phyloP scores from a whole-genome alignment of 2,888 invertebrate species.

The Catonia carolina region DNA sequence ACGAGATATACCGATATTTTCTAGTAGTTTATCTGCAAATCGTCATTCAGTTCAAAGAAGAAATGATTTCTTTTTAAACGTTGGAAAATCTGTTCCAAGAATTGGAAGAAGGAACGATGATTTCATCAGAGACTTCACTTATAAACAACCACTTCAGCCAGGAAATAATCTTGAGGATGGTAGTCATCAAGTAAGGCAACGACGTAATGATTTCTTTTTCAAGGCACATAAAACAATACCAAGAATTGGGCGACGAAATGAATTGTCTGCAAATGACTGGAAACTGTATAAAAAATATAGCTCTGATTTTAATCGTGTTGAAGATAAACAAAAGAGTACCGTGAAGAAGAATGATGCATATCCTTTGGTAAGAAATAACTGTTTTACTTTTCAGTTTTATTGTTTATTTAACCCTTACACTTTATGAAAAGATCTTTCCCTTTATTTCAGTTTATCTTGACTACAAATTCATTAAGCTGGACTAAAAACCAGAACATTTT shows the following conservation, averaged over 20 bases:
- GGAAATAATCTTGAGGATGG: too few relatives aligned
- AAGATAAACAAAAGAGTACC: background rate
- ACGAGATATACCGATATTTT: too few relatives aligned
- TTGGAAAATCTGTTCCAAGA: constrained; percentile 32
- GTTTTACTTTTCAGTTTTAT: too few relatives aligned
- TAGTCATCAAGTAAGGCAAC: constrained; percentile 2
- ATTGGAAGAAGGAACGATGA: constrained; percentile 25
- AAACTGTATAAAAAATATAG: constrained; percentile 29
- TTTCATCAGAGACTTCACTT: background rate
- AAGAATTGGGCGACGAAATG: constrained; percentile 29
- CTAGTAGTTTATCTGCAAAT: too few relatives aligned
- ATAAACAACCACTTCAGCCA: too few relatives aligned
- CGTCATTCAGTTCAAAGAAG: constrained; percentile 5
- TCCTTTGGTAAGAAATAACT: too few relatives aligned
- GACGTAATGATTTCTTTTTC: constrained; percentile 26
- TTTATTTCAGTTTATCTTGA: too few relatives aligned
- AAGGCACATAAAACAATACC: constrained; percentile 25
- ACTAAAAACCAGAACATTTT: too few relatives aligned
- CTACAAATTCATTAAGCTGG: too few relatives aligned
- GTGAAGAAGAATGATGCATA: too few relatives aligned
- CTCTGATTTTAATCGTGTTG: background rate
- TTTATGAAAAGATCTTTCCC: too few relatives aligned
- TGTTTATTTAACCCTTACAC: too few relatives aligned
- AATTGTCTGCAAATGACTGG: constrained; percentile 28
- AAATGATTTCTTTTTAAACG: constrained; percentile 32